Conservation (phyloP, 2,113 vertebrate genomes). For the Parus major region DNA sequence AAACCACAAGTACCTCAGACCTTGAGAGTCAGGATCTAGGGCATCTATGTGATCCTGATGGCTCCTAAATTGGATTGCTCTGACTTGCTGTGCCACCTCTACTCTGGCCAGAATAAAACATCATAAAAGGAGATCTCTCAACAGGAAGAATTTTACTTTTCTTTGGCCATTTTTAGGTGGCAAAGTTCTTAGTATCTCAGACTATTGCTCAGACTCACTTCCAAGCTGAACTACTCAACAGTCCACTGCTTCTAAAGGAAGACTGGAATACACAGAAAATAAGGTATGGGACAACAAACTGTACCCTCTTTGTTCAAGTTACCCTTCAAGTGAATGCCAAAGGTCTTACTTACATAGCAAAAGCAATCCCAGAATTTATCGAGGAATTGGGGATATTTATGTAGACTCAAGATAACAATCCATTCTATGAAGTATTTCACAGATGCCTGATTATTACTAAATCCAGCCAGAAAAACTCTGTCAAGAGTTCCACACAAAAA, state of each 20-base stretch:
- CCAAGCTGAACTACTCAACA: not conserved
- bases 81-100: not conserved
- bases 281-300: not conserved
- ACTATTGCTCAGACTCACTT: not conserved
- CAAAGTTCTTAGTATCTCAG: not conserved
- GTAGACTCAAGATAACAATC: constrained; percentile 86
- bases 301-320: not conserved
- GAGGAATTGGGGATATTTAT: constrained; percentile 81
- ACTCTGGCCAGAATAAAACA: not conserved
- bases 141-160: not conserved
- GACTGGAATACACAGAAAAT: not conserved
- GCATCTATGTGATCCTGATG: not conserved
- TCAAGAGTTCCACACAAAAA: constrained; percentile 80
- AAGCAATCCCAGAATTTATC: constrained; percentile 89
- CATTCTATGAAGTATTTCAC: constrained; percentile 94
- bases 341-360: constrained; percentile 78
- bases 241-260: not conserved
- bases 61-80: not conserved
- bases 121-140: not conserved
- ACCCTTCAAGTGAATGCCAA: not conserved
- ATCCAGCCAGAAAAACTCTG: constrained; percentile 85
- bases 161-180: not conserved
- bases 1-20: not conserved
- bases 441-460: constrained; percentile 91
- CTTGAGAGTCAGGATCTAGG: not conserved